Conservation (phyloP, 2,113 vertebrate genomes). For the Myocastor coypus region DNA sequence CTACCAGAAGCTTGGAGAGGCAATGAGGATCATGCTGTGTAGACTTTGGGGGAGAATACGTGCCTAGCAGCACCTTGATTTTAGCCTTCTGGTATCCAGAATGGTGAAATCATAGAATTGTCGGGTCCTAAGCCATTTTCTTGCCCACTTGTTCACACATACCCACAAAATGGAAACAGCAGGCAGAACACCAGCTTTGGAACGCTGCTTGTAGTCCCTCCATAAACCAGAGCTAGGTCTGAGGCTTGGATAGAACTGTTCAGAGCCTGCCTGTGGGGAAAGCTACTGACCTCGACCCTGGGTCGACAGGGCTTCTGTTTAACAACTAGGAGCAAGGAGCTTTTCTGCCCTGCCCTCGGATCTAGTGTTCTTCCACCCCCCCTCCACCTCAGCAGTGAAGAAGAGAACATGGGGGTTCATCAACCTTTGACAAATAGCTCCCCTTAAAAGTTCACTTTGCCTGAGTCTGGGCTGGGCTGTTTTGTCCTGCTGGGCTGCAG, state of each 20-base stretch:
- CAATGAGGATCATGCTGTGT: neutral
- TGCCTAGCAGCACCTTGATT: neutral
- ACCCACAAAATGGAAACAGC: neutral
- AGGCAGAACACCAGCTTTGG: neutral
- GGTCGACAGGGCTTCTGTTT: neutral
- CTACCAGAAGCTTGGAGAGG: neutral
- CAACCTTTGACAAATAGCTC: conserved; percentile 31
- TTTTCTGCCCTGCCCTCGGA: neutral
- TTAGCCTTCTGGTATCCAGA: neutral
- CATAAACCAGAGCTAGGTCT: neutral
- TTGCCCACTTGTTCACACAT: neutral
- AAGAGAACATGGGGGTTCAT: neutral
- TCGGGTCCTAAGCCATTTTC: neutral
- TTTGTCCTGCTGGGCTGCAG: neutral
- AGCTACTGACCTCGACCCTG: neutral
- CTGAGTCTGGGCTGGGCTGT: neutral
- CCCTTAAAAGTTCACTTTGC: neutral
- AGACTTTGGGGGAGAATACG: neutral
- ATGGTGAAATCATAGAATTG: neutral
- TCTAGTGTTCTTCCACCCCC: neutral
- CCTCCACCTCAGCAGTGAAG: neutral
- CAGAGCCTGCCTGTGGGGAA: neutral
- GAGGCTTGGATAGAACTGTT: neutral
- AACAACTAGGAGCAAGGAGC: neutral
- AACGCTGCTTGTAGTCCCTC: neutral